These are phyloP conservation scores for Trissolcus japonicus DNA, from an alignment of 2,888 invertebrate species.

Conservation along the genomic window DNA sequence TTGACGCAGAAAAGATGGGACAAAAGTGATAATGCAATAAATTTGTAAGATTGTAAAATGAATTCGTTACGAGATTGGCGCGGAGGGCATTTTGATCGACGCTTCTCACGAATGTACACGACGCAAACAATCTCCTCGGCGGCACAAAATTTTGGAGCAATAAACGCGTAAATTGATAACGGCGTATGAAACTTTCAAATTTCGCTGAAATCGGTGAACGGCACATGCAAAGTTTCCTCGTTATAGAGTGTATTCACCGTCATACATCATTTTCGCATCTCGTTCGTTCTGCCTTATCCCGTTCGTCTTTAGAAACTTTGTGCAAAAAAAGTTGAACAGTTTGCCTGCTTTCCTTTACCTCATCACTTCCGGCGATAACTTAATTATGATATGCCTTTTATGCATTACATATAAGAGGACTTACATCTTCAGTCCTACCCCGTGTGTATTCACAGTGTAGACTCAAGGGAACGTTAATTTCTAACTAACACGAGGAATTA, in stretches of 20 bases:
- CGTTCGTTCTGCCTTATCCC: slow-evolving; percentile 51
- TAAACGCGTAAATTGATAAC: slow-evolving; percentile 58
- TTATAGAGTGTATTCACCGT: slow-evolving; percentile 54
- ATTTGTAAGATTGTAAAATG: slow-evolving; percentile 39
- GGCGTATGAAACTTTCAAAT: slow-evolving; percentile 55
- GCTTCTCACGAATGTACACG: slow-evolving; percentile 47
- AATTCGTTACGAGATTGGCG: slow-evolving; percentile 46
- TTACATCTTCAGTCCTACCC: slow-evolving; percentile 4
- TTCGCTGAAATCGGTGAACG: slow-evolving; percentile 56
- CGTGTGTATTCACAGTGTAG: not conserved
- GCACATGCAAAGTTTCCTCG: slow-evolving; percentile 58
- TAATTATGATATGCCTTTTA: slow-evolving; percentile 49
- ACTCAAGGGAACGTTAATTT: slow-evolving; percentile 9
- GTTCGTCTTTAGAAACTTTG: slow-evolving; percentile 38
- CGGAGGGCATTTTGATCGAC: slow-evolving; percentile 48
- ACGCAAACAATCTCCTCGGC: slow-evolving; percentile 49
- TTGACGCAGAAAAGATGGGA: slow-evolving; percentile 15
- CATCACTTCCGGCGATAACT: slow-evolving; percentile 50
- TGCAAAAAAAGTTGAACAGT: slow-evolving; percentile 53
- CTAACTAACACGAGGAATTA: slow-evolving; percentile 14
- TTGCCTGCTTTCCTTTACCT: slow-evolving; percentile 55
- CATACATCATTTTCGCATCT: slow-evolving; percentile 57
- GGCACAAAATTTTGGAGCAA: slow-evolving; percentile 53
- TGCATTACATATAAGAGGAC: slow-evolving; percentile 41
- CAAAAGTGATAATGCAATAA: slow-evolving; percentile 37